Base-by-base conservation (phyloP, 2,113 vertebrate genomes). In the Cyprinus carpio region DNA sequence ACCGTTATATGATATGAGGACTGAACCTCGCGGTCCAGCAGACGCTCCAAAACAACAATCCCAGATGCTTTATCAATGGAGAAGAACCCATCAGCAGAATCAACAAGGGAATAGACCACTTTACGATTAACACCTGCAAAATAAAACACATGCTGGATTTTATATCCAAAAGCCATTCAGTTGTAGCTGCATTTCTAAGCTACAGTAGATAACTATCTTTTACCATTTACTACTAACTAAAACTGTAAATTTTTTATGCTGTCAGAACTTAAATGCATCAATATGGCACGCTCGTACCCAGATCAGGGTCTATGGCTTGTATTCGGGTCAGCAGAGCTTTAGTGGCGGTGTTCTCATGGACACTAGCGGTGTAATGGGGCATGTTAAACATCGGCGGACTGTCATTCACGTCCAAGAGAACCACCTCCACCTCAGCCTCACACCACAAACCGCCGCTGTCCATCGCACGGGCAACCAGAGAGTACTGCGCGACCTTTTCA, bases 271-370 rank as follows among this genome's bases (percentile, higher is more conserved):
- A 31, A 6, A 74, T 4, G 18, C 10, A 43, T 74, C 6, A 27
- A 29, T 15, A 51, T 51, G 20, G 34, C 75, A 56, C 16, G 65
- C 49, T 83, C 94, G 92, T 89, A 99, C 98, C 98, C 2, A 96
- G 91, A 85, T 99, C 98, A 0, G 97, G 97, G 91, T 99, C 98
- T 6, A 94, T 94, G 46, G 98, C 98, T 90, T 98, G 97, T 37
- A 99, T 96, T 87, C 97, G 95, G n/a, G 97, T 98, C 74, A 99
- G 89, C 85, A 99, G 92, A 27, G 97, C 97, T 92, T 98, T 98
- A 25, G 95, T 93, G 89, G 95, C 95, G 0, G 98, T 99, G 91
- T 98, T 97, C 91, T 99, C 98, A 3, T 97, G 97, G 49, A 99
- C 94, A 20, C 97, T 97, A 0, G 96, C 89, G 0, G 94, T 93